phyloP scores from a whole-genome alignment of 2,888 invertebrate species.

The Amorpha juglandis region DNA sequence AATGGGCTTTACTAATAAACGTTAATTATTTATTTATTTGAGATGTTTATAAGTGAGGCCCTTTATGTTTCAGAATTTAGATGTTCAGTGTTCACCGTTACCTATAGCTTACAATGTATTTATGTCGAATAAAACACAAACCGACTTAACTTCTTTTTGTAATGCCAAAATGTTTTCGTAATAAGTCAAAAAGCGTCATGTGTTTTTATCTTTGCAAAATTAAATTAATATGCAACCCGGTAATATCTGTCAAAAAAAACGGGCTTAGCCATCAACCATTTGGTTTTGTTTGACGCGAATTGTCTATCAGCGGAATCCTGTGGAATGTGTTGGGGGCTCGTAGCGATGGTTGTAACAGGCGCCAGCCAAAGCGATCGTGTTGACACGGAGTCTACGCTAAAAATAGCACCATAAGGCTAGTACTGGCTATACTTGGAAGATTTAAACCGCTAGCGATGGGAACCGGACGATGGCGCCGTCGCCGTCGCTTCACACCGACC shows the following conservation, averaged over 20 bases:
- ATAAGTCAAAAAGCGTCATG: neutral
- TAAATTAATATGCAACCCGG: neutral
- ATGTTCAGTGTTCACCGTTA: too few species aligned
- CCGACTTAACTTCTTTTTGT: neutral
- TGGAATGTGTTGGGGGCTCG: constrained; percentile 8
- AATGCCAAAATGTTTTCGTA: too few species aligned
- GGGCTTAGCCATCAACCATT: neutral
- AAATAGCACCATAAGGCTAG: constrained; percentile 62
- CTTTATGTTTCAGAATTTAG: too few species aligned
- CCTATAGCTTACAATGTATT: too few species aligned
- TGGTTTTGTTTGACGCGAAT: constrained; percentile 25
- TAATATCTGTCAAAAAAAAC: neutral
- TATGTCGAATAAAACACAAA: too few species aligned
- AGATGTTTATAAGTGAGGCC: too few species aligned
- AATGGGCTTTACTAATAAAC: too few species aligned
- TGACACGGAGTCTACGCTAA: constrained; percentile 53
- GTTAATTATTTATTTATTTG: too few species aligned
- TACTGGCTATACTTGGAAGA: constrained; percentile 67
- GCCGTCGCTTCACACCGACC: constrained; percentile 38
- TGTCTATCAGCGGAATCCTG: constrained; percentile 11
- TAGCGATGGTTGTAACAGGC: constrained; percentile 19
- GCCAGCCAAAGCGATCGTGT: constrained; percentile 31
- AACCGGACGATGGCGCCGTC: constrained; percentile 61
- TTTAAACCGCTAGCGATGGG: constrained; percentile 65
- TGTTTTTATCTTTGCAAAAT: neutral